Evolutionary conservation across 2,113 vertebrate species (phyloP), one percentile per base, ranked within the genome.

Genomic region (Chlorodrepanis virens): DNA sequence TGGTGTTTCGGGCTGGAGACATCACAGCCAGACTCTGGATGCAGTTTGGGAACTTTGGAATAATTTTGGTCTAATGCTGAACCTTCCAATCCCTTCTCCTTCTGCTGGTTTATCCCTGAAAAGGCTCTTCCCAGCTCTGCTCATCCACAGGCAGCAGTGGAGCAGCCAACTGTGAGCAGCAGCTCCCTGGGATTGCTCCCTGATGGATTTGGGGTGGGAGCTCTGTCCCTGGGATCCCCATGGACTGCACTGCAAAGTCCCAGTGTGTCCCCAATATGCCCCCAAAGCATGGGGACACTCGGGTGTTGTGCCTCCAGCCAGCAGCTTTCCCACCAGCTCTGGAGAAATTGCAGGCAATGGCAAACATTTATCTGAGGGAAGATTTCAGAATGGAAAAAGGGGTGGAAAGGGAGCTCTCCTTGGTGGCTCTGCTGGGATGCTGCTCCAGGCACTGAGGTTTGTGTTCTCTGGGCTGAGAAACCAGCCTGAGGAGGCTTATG

Each of bases 251-350:
- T 17, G 12, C 50, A 27, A 11, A 67, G 28, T 35, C 14, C 49
- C 1, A 1, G 5, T 0, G 1, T 61, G 75, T 40, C 14, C 25
- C 42, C 14, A 24, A 23, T 0, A 1, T 61, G 75, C 40, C 14
- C 22, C 42, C 13, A 24, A 29, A 16, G 29, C 1, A 0, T 0
- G 1, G 40, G 31, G 18, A 78, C 0, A 1, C 5, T 20, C 63
- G 5, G 2, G 17, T 21, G 10, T 12, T 3, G 29, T 35, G 39
- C 42, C n/a, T 70, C 37, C 56, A 39, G 63, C 40, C 63, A 21
- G 63, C 33, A 9, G 49, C 44, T 60, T 59, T 59, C 33, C 83
- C 76, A 33, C 57, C 44, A 56, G 71, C 82, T 42, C 65, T 0
- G 1, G 15, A 50, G 54, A 25, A 37, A 14, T 4, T 16, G n/a